phyloP scores from a whole-genome alignment of 2,888 invertebrate genomes.

The Netelia melanura region DNA sequence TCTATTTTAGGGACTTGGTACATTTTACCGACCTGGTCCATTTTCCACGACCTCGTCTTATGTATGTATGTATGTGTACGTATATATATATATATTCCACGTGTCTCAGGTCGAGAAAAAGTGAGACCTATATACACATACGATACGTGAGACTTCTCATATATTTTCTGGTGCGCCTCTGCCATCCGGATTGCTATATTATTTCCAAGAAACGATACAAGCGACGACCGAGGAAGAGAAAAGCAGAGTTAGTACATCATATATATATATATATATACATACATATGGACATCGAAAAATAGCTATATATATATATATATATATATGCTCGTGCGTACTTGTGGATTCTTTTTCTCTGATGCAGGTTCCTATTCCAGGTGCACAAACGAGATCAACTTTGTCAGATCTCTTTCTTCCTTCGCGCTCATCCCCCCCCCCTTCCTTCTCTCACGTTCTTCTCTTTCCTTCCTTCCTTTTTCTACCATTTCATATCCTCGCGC shows the following conservation, averaged over 20 bases:
- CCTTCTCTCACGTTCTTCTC: constrained; percentile 10
- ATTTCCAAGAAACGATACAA: constrained; percentile 66
- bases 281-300: constrained; percentile 28
- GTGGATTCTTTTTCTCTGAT: constrained; percentile 45
- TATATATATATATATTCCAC: constrained; percentile 26
- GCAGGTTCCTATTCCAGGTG: constrained; percentile 65
- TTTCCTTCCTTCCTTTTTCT: constrained; percentile 45
- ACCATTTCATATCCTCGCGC: constrained; percentile 27
- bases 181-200: constrained; percentile 68
- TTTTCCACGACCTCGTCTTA: no score
- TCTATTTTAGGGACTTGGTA: no score
- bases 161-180: constrained; percentile 56
- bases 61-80: neutral
- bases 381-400: constrained; percentile 68
- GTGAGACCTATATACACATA: neutral
- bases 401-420: constrained; percentile 60
- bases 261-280: constrained; percentile 25
- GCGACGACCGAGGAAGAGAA: constrained; percentile 53
- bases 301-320: neutral
- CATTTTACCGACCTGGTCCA: no score
- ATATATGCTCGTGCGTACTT: constrained; percentile 34
- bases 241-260: constrained; percentile 59
- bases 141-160: constrained; percentile 36
- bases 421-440: constrained; percentile 17
- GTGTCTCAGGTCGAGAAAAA: constrained; percentile 8